Evolutionary conservation across 2,797 vertebrate species (phyloP).

Genomic region (Megaceryle alcyon): DNA sequence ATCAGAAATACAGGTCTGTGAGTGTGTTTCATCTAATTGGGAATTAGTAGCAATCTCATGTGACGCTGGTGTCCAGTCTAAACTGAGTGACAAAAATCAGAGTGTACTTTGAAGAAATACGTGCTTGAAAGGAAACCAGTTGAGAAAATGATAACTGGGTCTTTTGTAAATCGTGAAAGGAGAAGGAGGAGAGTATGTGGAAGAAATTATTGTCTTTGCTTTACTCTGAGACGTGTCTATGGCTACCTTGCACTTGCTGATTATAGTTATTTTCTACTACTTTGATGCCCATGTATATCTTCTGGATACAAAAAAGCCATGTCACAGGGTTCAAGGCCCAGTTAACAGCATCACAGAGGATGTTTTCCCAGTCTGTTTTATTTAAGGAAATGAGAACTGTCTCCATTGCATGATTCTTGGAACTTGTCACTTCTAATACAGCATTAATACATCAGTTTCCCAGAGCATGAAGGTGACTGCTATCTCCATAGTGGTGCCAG

Average conservation of each 20-base stretch:
- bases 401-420: not conserved
- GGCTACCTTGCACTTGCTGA: not conserved
- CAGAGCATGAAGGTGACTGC: not conserved
- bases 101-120: not conserved
- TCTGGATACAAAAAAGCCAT: not conserved
- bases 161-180: not conserved
- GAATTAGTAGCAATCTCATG: not conserved
- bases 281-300: not conserved
- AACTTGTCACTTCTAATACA: not conserved
- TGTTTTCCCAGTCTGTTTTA: not conserved
- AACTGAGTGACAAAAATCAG: not conserved
- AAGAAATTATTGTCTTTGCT: not conserved
- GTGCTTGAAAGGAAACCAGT: not conserved
- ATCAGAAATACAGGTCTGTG: not conserved
- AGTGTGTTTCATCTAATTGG: not conserved
- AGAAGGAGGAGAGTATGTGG: not conserved
- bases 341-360: not conserved
- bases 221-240: not conserved
- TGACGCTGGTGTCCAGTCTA: not conserved
- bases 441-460: not conserved
- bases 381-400: not conserved
- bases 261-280: not conserved
- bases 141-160: not conserved
- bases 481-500: not conserved
- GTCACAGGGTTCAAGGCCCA: not conserved